Base-by-base conservation (phyloP, 1,140 invertebrate species). In the Theocolax elegans region DNA sequence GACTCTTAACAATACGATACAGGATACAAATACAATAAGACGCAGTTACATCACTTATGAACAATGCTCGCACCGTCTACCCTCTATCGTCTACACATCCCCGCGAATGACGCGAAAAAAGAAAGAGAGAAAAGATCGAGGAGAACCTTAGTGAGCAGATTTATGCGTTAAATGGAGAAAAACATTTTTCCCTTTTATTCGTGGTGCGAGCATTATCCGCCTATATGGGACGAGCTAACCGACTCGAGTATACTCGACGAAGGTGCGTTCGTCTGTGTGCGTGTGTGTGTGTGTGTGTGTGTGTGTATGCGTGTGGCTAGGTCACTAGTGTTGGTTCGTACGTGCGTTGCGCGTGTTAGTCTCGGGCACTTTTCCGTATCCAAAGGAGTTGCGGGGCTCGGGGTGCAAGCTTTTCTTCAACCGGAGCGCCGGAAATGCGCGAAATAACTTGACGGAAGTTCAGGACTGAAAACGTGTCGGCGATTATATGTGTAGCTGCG, bases 21-120 rank as follows among this genome's bases (percentile, higher is more conserved):
- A 85, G 84, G 84, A 86, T 86, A 85, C 83, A 86, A 85, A 86
- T 85, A 85, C 83, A 86, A 86, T 86, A 86, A 86, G 83, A 85
- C 82, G 83, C 81, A 85, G 83, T 85, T 86, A 86, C 81, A 85
- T 86, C 83, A 85, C 84, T 85, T 85, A 85, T 82, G 84, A 86
- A 86, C 83, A 86, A 86, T 85, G 77, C 81, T 75, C 78, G 75
- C 10, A 35, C 77, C 67, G 67, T 73, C 42, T 71, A 53, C 35
- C 44, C 31, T 54, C 54, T 67, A 58, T 15, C 10, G n/a, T n/a
- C n/a, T n/a, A 63, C 72, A 73, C 73, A n/a, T n/a, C n/a, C n/a
- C n/a, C n/a, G n/a, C n/a, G n/a, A n/a, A 31, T 35, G 17, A 2
- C 2, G 1, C 0, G 12, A 17, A 35, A 3, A 27, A 13, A 51